Conservation (phyloP, 2,113 vertebrate genomes). For the Merops nubicus region DNA sequence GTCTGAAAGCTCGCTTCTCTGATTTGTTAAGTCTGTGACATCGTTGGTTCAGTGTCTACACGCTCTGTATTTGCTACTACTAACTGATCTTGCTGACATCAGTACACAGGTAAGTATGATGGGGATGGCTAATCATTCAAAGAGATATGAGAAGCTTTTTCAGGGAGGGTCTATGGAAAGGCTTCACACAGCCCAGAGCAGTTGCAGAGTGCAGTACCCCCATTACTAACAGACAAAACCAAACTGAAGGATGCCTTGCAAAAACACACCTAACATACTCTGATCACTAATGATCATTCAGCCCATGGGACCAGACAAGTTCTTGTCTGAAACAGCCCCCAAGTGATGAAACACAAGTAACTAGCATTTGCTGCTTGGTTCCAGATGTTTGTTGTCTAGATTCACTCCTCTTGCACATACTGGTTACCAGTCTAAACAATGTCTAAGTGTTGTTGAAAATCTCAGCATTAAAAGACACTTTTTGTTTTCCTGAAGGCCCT, state of each 20-base stretch:
- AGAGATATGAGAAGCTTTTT: neutral
- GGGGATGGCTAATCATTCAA: neutral
- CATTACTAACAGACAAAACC: neutral
- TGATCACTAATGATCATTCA: neutral
- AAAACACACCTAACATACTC: neutral
- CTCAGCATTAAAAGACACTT: neutral
- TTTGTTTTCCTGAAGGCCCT: neutral
- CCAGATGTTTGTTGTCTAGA: neutral
- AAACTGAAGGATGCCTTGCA: neutral
- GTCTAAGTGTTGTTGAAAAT: neutral
- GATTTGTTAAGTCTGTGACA: neutral
- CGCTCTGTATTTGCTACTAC: neutral
- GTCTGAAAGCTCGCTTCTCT: neutral
- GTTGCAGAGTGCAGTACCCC: neutral
- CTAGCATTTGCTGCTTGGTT: neutral
- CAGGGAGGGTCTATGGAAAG: neutral
- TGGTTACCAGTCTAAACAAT: neutral
- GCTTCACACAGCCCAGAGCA: neutral
- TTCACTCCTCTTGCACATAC: neutral
- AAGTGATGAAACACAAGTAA: neutral
- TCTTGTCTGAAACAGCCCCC: neutral
- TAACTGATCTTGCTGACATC: neutral
- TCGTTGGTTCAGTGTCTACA: neutral
- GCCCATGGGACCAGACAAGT: neutral
- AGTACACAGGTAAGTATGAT: neutral